Conservation (phyloP, 2,113 vertebrate species). For the Atlantisia rogersi region DNA sequence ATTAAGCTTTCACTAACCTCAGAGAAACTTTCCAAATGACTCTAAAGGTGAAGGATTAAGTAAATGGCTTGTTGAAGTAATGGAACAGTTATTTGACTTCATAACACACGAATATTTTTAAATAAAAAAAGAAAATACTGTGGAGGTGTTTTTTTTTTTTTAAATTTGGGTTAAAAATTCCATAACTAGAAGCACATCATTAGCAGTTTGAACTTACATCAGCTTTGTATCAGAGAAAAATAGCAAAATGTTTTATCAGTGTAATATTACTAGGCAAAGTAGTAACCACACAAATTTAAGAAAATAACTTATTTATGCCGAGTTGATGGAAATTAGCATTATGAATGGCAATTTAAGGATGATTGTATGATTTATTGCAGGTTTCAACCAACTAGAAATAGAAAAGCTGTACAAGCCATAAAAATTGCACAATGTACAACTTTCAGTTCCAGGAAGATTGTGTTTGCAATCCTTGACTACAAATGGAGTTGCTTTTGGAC, state of each 20-base stretch:
- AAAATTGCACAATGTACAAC: constrained; percentile 44
- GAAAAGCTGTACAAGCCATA: constrained; percentile 16
- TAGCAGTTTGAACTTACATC: background rate
- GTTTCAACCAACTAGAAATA: constrained; percentile 30
- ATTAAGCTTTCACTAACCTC: background rate
- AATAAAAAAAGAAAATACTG: background rate
- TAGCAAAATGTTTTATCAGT: background rate
- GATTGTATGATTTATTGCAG: constrained; percentile 2
- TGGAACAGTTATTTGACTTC: background rate
- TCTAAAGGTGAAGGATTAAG: background rate
- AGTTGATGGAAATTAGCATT: constrained; percentile 15
- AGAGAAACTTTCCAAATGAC: background rate
- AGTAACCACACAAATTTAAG: background rate
- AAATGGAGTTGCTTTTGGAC: constrained; percentile 30
- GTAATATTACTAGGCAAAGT: background rate
- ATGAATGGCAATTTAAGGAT: constrained; percentile 10
- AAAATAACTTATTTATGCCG: background rate
- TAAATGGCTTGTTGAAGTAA: background rate
- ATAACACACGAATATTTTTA: background rate
- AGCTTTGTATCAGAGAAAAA: background rate
- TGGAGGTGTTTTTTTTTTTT: background rate
- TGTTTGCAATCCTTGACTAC: constrained; percentile 27
- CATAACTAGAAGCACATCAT: background rate
- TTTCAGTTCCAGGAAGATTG: constrained; percentile 39
- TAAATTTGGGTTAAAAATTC: background rate